Evolutionary conservation across 1,140 invertebrate genomes (phyloP).

Genomic region (Pinna nobilis): DNA sequence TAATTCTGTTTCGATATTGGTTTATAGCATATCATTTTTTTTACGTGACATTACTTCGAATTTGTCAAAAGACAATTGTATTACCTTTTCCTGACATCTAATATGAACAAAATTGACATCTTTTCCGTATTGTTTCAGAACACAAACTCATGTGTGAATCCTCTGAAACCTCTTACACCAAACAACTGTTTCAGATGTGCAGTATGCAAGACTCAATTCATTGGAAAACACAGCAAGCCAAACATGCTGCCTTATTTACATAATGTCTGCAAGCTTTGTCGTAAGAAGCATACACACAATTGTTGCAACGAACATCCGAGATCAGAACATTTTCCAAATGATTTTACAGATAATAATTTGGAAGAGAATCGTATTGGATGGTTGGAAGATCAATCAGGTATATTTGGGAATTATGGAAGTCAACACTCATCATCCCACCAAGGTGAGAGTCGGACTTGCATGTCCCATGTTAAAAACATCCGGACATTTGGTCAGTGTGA

Average conservation of each 20-base stretch:
- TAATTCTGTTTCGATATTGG: too few relatives aligned
- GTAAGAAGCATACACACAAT: constrained; percentile 13
- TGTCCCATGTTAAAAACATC: constrained; percentile 21
- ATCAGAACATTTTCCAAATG: constrained; percentile 19
- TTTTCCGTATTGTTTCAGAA: too few relatives aligned
- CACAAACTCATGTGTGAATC: too few relatives aligned
- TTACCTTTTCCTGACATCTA: too few relatives aligned
- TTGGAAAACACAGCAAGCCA: constrained; percentile 22
- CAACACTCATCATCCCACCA: too few relatives aligned
- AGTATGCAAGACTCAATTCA: constrained; percentile 22
- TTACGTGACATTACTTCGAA: too few relatives aligned
- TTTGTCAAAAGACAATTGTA: too few relatives aligned
- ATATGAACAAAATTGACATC: too few relatives aligned
- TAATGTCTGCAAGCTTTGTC: constrained; percentile 29
- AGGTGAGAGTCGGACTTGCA: too few relatives aligned
- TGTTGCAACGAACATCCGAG: constrained; percentile 13
- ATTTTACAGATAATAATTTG: constrained; percentile 9
- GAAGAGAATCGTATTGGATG: too few relatives aligned
- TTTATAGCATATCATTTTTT: too few relatives aligned
- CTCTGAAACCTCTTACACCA: too few relatives aligned
- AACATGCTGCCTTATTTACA: constrained; percentile 29
- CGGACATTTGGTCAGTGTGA: constrained; percentile 13
- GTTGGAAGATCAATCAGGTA: constrained; percentile 12
- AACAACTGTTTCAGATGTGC: constrained; percentile 31
- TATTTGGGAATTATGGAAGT: constrained; percentile 23